A percentile compares a stretch with the other conserved stretches of the same genome.
Conservation (phyloP, 2,797 vertebrate genomes). For the Pogonophryne albipinna region DNA sequence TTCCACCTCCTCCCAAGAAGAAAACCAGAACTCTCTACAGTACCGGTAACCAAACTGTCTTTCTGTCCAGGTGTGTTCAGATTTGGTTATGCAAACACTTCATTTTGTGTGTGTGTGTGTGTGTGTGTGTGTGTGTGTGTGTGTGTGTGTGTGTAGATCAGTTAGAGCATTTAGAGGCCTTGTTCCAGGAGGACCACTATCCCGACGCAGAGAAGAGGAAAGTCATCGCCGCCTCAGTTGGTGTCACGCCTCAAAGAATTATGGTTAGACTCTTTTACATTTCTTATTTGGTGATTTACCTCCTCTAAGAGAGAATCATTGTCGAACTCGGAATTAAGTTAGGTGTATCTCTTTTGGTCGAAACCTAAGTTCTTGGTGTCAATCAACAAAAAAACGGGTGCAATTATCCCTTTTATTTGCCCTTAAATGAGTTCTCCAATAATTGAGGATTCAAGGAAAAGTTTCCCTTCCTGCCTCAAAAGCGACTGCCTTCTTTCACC, state of each 20-base stretch:
- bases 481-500: background rate
- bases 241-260: constrained; percentile 95
- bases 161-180: constrained; percentile 90
- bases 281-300: background rate
- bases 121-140: too few relatives aligned
- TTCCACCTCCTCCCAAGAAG: constrained; percentile 86
- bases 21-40: constrained; percentile 94
- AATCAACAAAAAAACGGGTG: too few relatives aligned
- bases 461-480: background rate
- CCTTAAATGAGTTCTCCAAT: too few relatives aligned
- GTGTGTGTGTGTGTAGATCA: constrained; percentile 81
- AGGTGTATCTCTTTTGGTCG: too few relatives aligned
- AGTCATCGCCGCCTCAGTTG: constrained; percentile 90
- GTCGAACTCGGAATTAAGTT: background rate
- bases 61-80: constrained; percentile 2
- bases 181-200: constrained; percentile 96
- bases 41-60: constrained; percentile 81
- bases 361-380: too few relatives aligned
- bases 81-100: constrained; percentile 16
- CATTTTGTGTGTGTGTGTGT: too few relatives aligned
- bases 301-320: background rate
- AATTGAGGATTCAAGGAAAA: too few relatives aligned
- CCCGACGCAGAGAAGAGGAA: constrained; percentile 93
- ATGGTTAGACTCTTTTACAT: constrained; percentile 86
- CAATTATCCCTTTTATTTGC: too few relatives aligned